Evolutionary conservation across 2,797 vertebrate species (phyloP).

Genomic region (Etheostoma nigrum): DNA sequence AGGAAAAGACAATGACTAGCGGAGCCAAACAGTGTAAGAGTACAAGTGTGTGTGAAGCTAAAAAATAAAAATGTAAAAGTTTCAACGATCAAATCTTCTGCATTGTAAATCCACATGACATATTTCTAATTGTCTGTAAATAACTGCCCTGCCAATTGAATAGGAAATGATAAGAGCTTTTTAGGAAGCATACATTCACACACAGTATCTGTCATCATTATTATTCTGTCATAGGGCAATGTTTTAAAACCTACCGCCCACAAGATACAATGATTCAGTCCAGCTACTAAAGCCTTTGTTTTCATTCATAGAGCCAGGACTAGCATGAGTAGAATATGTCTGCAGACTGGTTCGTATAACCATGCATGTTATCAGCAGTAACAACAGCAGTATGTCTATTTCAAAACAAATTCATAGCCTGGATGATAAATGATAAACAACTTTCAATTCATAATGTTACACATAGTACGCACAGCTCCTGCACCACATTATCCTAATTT

Average conservation of each 20-base stretch:
- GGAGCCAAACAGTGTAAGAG: slow-evolving; percentile 26
- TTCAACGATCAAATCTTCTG: not conserved
- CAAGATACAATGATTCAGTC: slow-evolving; percentile 29
- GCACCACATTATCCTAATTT: not conserved
- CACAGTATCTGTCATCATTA: slow-evolving; percentile 16
- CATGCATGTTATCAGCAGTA: slow-evolving; percentile 6
- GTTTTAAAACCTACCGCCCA: slow-evolving; percentile 12
- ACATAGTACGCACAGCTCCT: not conserved
- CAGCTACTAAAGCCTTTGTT: slow-evolving; percentile 17
- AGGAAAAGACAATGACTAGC: slow-evolving; percentile 13
- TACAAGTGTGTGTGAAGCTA: slow-evolving; percentile 15
- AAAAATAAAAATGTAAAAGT: not conserved
- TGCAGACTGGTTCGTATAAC: slow-evolving; percentile 2
- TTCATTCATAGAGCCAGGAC: slow-evolving; percentile 22
- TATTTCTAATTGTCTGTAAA: not conserved
- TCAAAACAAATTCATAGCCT: not conserved
- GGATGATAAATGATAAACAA: not conserved
- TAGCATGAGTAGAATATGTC: not conserved
- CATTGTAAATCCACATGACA: not conserved
- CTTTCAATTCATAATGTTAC: not conserved
- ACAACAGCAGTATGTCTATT: not conserved
- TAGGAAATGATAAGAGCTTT: slow-evolving; percentile 7
- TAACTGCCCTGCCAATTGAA: not conserved
- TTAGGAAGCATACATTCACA: slow-evolving; percentile 30
- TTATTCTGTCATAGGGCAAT: not conserved